Base-by-base conservation (phyloP, 2,797 vertebrate genomes). In the Pipistrellus nathusii region DNA sequence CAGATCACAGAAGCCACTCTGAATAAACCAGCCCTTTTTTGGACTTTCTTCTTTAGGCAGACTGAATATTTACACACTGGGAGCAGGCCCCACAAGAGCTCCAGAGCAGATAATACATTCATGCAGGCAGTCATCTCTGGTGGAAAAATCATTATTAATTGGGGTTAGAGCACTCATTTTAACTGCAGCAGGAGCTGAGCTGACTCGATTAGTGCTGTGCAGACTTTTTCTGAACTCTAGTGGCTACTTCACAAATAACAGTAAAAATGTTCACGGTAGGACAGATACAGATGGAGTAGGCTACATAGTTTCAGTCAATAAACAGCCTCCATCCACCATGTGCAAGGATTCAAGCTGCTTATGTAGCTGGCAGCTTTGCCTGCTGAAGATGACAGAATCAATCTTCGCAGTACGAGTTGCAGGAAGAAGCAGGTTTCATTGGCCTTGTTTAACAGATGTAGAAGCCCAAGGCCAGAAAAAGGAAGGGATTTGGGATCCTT, bases 1-100 rank as follows among this genome's bases (percentile, higher is more conserved):
- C 62, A 87, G 95, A 96, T 81, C 30, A 87, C 85, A 96, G 57
- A 84, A 46, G 90, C 96, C 64, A 91, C 27, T 81, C 77, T 23
- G 3, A 41, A 89, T 81, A 92, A 95, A 91, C 89, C 88, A 89
- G 85, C 9, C 41, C 95, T 41, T 93, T 95, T 97, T 96, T 90
- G 92, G 89, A 69, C 71, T 96, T 68, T 66, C 71, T 93, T 76
- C 93, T 85, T 94, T 68, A 64, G 85, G 32, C 72, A 0, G 23
- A 12, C 51, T 5, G 72, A 95, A 82, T 76, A 91, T 96, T 96
- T 97, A 97, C 68, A 94, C 94, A 64, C 38, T 66, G 35, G 71
- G 71, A 94, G 82, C 20, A 69, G 82, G 75, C 51, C 46, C 89
- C 71, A 35, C 27, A 44, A 85, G 82, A 9, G 75, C 73, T 64